Evolutionary conservation across 2,888 invertebrate genomes (phyloP).

Genomic region (Holacanthella duospinosa): DNA sequence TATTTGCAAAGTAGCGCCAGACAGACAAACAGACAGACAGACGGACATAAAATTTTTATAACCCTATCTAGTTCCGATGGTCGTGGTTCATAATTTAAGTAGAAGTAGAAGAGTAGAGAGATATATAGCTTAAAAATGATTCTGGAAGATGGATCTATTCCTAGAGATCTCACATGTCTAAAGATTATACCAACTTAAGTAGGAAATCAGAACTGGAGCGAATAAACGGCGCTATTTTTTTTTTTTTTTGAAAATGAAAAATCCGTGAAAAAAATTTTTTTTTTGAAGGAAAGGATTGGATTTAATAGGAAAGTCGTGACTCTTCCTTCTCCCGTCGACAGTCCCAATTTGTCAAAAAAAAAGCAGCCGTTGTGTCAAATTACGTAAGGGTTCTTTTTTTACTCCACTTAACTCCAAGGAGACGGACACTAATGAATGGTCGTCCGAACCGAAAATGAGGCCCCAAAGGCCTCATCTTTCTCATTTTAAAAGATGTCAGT

Average conservation of each 20-base stretch:
- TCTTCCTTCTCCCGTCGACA: constrained; percentile 18
- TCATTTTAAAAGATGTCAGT: constrained; percentile 10
- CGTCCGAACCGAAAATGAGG: constrained; percentile 31
- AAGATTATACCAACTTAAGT: too few relatives aligned
- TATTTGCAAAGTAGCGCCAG: too few relatives aligned
- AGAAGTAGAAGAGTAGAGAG: too few relatives aligned
- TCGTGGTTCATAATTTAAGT: too few relatives aligned
- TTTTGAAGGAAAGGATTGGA: constrained; percentile 13
- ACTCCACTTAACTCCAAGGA: constrained; percentile 18
- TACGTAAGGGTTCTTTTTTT: constrained; percentile 11
- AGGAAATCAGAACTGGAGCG: neutral
- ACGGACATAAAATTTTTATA: too few relatives aligned
- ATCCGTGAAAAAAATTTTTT: neutral
- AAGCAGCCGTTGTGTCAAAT: constrained; percentile 29
- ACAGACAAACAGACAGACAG: too few relatives aligned
- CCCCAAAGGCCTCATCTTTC: constrained; percentile 34
- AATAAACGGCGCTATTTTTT: neutral
- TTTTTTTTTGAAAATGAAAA: neutral
- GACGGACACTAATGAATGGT: constrained; percentile 28
- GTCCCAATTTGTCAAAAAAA: constrained; percentile 32
- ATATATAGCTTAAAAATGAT: too few relatives aligned
- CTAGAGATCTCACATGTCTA: too few relatives aligned
- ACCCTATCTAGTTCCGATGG: too few relatives aligned
- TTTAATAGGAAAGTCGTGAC: constrained; percentile 33
- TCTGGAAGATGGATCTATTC: too few relatives aligned